Evolutionary conservation across 2,888 invertebrate species (phyloP).

Genomic region (Lycophotia porphyrea): DNA sequence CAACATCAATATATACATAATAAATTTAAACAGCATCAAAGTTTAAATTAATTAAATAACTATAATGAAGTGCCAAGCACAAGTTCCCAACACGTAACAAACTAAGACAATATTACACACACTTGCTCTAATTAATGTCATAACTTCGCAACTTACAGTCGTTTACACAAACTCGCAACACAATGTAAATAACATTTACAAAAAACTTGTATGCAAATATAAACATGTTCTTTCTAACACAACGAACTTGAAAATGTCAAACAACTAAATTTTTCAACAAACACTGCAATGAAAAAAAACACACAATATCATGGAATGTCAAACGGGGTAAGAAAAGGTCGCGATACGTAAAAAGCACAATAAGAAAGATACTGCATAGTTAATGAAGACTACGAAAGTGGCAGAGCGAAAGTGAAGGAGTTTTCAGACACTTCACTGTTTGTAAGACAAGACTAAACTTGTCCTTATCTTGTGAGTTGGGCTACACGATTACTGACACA

Average conservation of each 20-base stretch:
- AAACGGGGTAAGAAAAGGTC: slow-evolving; percentile 43
- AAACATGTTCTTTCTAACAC: slow-evolving; percentile 13
- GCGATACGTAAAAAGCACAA: slow-evolving; percentile 20
- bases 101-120: slow-evolving; percentile 52
- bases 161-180: slow-evolving; percentile 24
- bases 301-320: slow-evolving; percentile 37
- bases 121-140: slow-evolving; percentile 50
- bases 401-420: slow-evolving; percentile 23
- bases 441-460: slow-evolving; percentile 18
- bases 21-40: slow-evolving; percentile 18
- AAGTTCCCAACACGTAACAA: slow-evolving; percentile 42
- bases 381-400: slow-evolving; percentile 26
- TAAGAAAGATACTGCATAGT: slow-evolving; percentile 36
- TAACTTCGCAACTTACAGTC: slow-evolving; percentile 39
- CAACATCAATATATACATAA: background rate
- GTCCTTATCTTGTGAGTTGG: background rate
- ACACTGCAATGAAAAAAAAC: slow-evolving; percentile 25
- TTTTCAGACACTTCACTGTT: slow-evolving; percentile 27
- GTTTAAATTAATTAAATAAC: slow-evolving; percentile 34
- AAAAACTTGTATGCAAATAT: slow-evolving; percentile 31
- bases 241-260: slow-evolving; percentile 38
- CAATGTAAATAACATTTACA: slow-evolving; percentile 15
- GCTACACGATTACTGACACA: background rate
- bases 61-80: slow-evolving; percentile 33
- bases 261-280: slow-evolving; percentile 40